Conservation (phyloP, 2,888 invertebrate genomes). For the Polydrusus cervinus region DNA sequence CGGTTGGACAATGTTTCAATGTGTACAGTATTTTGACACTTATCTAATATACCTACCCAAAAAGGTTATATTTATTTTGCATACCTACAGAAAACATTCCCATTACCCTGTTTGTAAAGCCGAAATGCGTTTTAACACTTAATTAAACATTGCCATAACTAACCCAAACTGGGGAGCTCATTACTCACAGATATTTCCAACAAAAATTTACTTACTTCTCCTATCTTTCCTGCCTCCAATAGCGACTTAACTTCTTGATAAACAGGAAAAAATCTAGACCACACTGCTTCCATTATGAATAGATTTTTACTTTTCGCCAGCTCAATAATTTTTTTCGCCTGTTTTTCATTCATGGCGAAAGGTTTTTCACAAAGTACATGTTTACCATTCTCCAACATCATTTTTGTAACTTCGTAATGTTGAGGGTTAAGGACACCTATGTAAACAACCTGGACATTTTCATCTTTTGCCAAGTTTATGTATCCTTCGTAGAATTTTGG, state of each 20-base stretch:
- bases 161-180: too few relatives aligned
- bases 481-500: slow-evolving; percentile 84
- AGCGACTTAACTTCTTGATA: slow-evolving; percentile 81
- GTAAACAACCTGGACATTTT: slow-evolving; percentile 86
- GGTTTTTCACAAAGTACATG: slow-evolving; percentile 95
- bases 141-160: too few relatives aligned
- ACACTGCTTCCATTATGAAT: slow-evolving; percentile 92
- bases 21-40: too few relatives aligned
- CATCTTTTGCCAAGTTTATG: slow-evolving; percentile 82
- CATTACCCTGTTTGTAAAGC: too few relatives aligned
- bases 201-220: slow-evolving; percentile 73
- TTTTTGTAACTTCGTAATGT: slow-evolving; percentile 80
- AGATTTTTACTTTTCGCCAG: slow-evolving; percentile 75
- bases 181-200: too few relatives aligned
- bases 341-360: slow-evolving; percentile 84
- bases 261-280: slow-evolving; percentile 89
- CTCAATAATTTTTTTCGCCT: slow-evolving; percentile 74
- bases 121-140: too few relatives aligned
- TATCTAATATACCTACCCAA: too few relatives aligned
- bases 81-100: too few relatives aligned
- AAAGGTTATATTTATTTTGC: too few relatives aligned
- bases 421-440: slow-evolving; percentile 84
- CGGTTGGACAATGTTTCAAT: too few relatives aligned
- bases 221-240: slow-evolving; percentile 79
- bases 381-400: slow-evolving; percentile 87